Conservation (phyloP, 2,797 vertebrate species). For the Lacerta viridis region DNA sequence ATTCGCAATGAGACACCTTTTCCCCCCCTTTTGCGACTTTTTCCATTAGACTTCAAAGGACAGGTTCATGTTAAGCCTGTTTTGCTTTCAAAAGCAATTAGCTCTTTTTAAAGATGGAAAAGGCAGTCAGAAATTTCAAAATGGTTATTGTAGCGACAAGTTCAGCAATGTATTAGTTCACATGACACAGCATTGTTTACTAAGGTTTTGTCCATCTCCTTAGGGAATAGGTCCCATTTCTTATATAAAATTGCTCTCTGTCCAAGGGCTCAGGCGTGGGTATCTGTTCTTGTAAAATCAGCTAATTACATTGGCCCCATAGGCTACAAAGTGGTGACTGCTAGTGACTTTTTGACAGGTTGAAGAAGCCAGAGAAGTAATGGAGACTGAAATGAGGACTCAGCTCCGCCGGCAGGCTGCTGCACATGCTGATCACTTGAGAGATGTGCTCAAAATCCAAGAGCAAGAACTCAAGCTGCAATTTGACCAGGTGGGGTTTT, state of each 20-base stretch:
- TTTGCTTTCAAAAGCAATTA: background rate
- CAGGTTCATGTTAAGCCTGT: background rate
- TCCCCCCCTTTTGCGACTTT: background rate
- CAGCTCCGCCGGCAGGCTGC: conserved; percentile 96
- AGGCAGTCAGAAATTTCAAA: background rate
- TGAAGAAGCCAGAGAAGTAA: conserved; percentile 91
- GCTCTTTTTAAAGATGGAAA: background rate
- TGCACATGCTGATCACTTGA: conserved; percentile 94
- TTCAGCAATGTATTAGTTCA: too few species aligned
- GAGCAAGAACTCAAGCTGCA: conserved; percentile 91
- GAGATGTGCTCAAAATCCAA: conserved; percentile 93
- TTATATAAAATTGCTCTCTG: background rate
- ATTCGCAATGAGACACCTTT: background rate
- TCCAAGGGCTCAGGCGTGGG: background rate
- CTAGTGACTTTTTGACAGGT: conserved; percentile 75
- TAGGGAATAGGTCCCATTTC: background rate
- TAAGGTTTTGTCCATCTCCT: background rate
- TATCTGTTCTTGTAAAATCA: background rate
- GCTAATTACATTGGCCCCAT: background rate
- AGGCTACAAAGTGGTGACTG: accelerated
- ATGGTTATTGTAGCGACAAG: background rate
- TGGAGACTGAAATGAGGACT: conserved; percentile 97
- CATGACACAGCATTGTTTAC: background rate
- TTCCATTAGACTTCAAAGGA: too few species aligned
- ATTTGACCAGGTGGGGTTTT: conserved; percentile 87